These are phyloP conservation scores for Apostichopus californicus DNA, from an alignment of 35 echinoderm and acorn worm genomes.

Conservation along the genomic window DNA sequence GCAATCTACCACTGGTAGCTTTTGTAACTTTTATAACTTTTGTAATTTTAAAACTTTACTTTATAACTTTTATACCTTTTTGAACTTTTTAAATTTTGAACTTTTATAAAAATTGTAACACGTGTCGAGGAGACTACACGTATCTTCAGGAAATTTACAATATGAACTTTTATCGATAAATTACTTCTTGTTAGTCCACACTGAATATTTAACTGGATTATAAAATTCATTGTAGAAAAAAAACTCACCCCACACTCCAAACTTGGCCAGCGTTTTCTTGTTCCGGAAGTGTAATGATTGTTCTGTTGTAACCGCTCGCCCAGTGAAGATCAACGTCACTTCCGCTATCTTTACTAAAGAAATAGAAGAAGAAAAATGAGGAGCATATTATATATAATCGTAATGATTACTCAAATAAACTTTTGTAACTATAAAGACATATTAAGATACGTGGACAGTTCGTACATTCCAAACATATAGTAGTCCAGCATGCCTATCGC, in stretches of 20 bases:
- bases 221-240: not conserved
- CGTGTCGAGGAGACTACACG: too few relatives aligned
- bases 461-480: not conserved
- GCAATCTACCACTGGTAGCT: too few relatives aligned
- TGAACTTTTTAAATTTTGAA: too few relatives aligned
- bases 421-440: too few relatives aligned
- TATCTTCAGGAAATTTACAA: not conserved
- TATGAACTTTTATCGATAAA: not conserved
- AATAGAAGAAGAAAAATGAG: not conserved
- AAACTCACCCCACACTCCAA: not conserved
- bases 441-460: too few relatives aligned
- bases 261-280: not conserved
- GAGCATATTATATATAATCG: too few relatives aligned
- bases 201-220: not conserved
- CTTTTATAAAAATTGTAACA: too few relatives aligned
- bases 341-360: not conserved
- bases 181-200: not conserved
- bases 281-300: not conserved
- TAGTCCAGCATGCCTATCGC: not conserved
- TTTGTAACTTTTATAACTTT: too few relatives aligned
- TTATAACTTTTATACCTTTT: too few relatives aligned
- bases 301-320: not conserved
- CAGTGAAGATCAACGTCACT: constrained; percentile 17
- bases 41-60: too few relatives aligned
- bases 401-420: too few relatives aligned